Base-by-base conservation (phyloP, 2,797 vertebrate species). In the Leptoclinus maculatus region DNA sequence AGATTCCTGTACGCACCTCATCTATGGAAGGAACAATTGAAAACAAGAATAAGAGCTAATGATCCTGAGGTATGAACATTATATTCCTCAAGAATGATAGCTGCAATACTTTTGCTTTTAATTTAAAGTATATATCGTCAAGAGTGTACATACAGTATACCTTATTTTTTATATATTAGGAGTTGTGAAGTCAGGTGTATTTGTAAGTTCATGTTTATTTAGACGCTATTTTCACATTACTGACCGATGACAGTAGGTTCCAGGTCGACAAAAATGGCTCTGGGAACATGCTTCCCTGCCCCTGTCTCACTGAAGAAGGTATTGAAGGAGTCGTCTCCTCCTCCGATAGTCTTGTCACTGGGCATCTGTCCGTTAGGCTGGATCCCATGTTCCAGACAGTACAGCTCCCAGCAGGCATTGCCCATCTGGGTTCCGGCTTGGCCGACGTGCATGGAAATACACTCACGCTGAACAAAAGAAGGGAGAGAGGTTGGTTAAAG, bases 291-390 rank as follows among this genome's bases (percentile, higher is more conserved):
- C 47, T 95, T 95, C 25, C 94, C 94, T n/a, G 94, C 91, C 8
- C 93, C 94, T 0, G 94, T 95, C 71, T 95, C 94, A 57, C 94
- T 94, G 86, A 95, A 95, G 87, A 95, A 95, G 32, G 94, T 95
- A 75, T 93, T 95, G 85, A 94, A 95, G 29, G 94, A 95, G 81
- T 95, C 93, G 17, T 95, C 94, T 32, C 90, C 91, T 60, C 92
- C 92, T 68, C 92, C 92, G 32, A 90, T 84, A 2, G 91, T 90
- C 60, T 93, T 94, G 74, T 92, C 91, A 47, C 90, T 91, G 54
- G 92, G 91, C 93, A 95, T 94, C 85, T 94, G 93, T 16, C 94
- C 94, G 45, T 95, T 90, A 29, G 93, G 92, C 88, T 94, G 93
- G 82, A 95, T 94, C 17, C 93, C 92, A 51, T 95, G 94, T 53